Evolutionary conservation across 37 sponge, comb jelly and placozoan species (phyloP).

Genomic region (Crambe crambe): DNA sequence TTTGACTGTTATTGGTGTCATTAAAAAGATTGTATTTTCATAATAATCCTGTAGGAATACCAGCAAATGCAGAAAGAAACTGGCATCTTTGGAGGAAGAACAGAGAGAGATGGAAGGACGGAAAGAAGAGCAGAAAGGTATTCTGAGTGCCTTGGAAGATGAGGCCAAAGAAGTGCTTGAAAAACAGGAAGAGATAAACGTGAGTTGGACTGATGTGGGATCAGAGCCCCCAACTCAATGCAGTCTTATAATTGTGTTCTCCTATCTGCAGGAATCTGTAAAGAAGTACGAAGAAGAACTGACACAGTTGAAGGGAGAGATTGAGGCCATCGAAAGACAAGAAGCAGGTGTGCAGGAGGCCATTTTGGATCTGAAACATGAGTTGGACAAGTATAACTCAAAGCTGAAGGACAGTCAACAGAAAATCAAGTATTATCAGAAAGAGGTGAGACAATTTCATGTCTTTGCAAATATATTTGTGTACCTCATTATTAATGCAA

Average conservation of each 20-base stretch:
- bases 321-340: slow-evolving; percentile 63
- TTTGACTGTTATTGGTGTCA: too few species aligned
- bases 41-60: slow-evolving; percentile 47
- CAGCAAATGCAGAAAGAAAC: slow-evolving; percentile 69
- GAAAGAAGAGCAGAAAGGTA: slow-evolving; percentile 38
- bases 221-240: not conserved
- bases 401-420: slow-evolving; percentile 79
- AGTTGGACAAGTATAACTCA: slow-evolving; percentile 67
- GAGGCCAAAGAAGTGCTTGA: slow-evolving; percentile 60
- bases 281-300: slow-evolving; percentile 35
- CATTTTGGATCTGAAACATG: slow-evolving; percentile 74
- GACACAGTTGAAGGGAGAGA: slow-evolving; percentile 36
- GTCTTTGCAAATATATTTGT: too few species aligned
- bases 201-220: slow-evolving; percentile 13
- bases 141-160: slow-evolving; percentile 64
- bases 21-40: too few species aligned
- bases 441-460: slow-evolving; percentile 73
- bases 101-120: slow-evolving; percentile 32
- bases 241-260: not conserved
- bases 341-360: slow-evolving; percentile 53
- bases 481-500: not conserved
- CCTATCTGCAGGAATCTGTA: slow-evolving; percentile 15
- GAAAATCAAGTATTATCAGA: slow-evolving; percentile 85
- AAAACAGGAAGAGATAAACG: slow-evolving; percentile 46
- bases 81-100: slow-evolving; percentile 69